These are phyloP conservation scores for Tiaroga cobitis DNA, from an alignment of 2,797 vertebrate genomes.

Conservation along the genomic window DNA sequence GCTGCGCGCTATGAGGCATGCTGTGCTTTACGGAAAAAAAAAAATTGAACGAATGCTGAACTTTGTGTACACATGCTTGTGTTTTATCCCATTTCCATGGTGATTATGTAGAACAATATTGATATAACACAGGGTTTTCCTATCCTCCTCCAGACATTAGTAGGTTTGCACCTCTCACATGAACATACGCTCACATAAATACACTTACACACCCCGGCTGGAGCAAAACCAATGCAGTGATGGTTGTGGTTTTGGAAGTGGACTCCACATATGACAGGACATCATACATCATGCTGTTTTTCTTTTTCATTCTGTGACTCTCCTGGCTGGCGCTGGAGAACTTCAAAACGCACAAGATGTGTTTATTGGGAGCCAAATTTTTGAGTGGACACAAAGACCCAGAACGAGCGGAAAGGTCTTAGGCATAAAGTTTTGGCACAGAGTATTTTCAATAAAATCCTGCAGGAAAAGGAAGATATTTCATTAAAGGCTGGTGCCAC, in stretches of 20 bases:
- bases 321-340: conserved; percentile 50
- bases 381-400: conserved; percentile 51
- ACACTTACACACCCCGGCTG: conserved; percentile 50
- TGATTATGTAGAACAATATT: conserved; percentile 59
- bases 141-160: conserved; percentile 40
- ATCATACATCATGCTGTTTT: conserved; percentile 62
- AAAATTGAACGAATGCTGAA: conserved; percentile 3
- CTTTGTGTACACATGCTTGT: conserved; percentile 41
- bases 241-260: conserved; percentile 60
- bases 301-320: conserved; percentile 57
- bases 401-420: conserved; percentile 44
- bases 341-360: conserved; percentile 48
- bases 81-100: conserved; percentile 62
- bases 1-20: neutral
- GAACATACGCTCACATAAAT: conserved; percentile 40
- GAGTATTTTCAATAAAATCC: conserved; percentile 23
- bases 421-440: conserved; percentile 39
- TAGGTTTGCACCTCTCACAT: conserved; percentile 26
- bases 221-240: conserved; percentile 61
- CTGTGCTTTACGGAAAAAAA: conserved; percentile 17
- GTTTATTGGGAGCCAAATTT: conserved; percentile 57
- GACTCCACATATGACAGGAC: conserved; percentile 59
- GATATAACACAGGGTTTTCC: conserved; percentile 56
- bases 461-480: conserved; percentile 40
- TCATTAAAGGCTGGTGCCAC: conserved; percentile 47